Evolutionary conservation across 2,888 invertebrate genomes (phyloP), one percentile per base, ranked within the genome.

Genomic region (Lampropteryx suffumata): DNA sequence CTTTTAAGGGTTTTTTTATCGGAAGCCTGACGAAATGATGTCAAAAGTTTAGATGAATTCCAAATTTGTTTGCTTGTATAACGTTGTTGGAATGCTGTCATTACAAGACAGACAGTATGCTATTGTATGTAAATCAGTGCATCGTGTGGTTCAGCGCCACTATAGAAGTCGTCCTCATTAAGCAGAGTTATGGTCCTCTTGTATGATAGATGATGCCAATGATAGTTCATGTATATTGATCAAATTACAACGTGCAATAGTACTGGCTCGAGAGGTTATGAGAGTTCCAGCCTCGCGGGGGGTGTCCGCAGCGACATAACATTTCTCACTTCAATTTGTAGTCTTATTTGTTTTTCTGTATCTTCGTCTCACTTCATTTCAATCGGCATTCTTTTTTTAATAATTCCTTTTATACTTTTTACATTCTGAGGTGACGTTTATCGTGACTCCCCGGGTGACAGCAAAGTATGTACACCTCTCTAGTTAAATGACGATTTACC

Each of bases 381-480:
- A 78, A 82, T 82, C 76, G 75, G 64, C 65, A 72, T 76, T 69
- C 72, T 82, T 84, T 84, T n/a, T 84, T 54, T 61, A 53, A 57
- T 55, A 56, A 77, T 73, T 70, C 69, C 71, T 71, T 73, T 82
- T 71, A 67, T 77, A 61, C 42, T 76, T 84, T 86, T 88, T 85
- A 82, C 84, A 88, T 88, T 87, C 86, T 87, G 70, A 80, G 73
- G 81, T 84, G 88, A 88, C 87, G 81, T 88, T 84, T 86, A 88
- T 87, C 83, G 84, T 76, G 73, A 70, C 82, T 83, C 84, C 86
- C 83, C 78, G 79, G 81, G 84, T 79, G 82, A 82, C 71, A 17
- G 17, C 17, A 4, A 68, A 63, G 71, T 68, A 69, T 72, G 76
- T 69, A 37, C 52, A 34, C 71, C 73, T 74, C 65, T 69, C 80